phyloP scores from a whole-genome alignment of 2,888 invertebrate genomes.

The Epinotia brunnichana region DNA sequence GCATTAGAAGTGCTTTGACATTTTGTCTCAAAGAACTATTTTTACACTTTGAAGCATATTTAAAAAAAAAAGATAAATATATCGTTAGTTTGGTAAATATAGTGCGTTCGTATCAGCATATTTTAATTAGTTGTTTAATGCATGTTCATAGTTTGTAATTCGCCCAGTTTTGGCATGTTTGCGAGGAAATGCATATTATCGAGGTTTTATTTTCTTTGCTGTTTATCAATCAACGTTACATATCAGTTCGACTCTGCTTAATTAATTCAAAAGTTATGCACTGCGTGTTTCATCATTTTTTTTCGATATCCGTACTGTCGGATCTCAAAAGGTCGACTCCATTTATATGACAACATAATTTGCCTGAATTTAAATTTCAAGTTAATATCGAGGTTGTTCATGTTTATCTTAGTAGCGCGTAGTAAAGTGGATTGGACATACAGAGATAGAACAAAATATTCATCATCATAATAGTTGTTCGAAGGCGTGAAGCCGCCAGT shows the following conservation, averaged over 20 bases:
- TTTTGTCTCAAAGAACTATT: slow-evolving; percentile 76
- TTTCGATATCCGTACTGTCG: slow-evolving; percentile 2
- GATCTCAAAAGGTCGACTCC: background rate
- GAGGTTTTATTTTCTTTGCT: slow-evolving; percentile 63
- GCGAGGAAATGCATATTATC: slow-evolving; percentile 60
- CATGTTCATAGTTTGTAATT: slow-evolving; percentile 76
- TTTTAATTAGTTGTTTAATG: slow-evolving; percentile 81
- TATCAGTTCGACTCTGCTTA: slow-evolving; percentile 60
- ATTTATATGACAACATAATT: slow-evolving; percentile 18
- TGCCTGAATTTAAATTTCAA: slow-evolving; percentile 33
- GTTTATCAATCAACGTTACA: slow-evolving; percentile 60
- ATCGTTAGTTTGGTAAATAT: slow-evolving; percentile 79
- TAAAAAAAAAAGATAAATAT: slow-evolving; percentile 70
- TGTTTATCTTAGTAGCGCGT: slow-evolving; percentile 33
- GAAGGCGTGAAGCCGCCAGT: slow-evolving; percentile 55
- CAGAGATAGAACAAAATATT: slow-evolving; percentile 35
- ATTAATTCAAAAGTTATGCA: slow-evolving; percentile 36
- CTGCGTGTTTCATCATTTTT: slow-evolving; percentile 18
- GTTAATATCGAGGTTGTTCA: slow-evolving; percentile 23
- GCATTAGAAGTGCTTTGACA: slow-evolving; percentile 67
- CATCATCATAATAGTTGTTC: slow-evolving; percentile 44
- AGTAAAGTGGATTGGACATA: slow-evolving; percentile 56
- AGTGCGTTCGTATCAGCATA: slow-evolving; percentile 76
- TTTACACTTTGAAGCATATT: slow-evolving; percentile 77
- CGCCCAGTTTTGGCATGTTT: slow-evolving; percentile 63